phyloP scores from a whole-genome alignment of 2,797 vertebrate species.

The Lepus oiostolus region DNA sequence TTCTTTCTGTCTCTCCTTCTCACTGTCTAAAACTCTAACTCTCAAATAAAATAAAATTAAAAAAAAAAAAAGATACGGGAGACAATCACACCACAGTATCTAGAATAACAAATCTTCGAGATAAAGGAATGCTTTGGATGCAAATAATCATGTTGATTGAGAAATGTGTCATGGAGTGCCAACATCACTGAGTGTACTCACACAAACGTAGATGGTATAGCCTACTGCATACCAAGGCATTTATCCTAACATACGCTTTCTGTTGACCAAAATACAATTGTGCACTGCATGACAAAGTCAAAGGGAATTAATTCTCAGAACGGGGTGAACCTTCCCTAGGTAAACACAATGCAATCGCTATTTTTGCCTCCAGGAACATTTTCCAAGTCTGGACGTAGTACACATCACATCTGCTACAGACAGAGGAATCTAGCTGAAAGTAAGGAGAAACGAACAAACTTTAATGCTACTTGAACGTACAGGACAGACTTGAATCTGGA shows the following conservation, averaged over 20 bases:
- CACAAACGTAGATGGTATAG: too few species aligned
- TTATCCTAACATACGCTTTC: too few species aligned
- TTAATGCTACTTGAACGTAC: background rate
- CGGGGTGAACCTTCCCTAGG: background rate
- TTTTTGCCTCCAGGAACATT: background rate
- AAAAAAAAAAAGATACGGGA: too few species aligned
- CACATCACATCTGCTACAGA: background rate
- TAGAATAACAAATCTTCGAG: slow-evolving; percentile 10
- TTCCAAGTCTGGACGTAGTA: background rate
- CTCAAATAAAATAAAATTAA: too few species aligned
- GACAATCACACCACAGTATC: slow-evolving; percentile 10
- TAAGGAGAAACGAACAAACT: background rate
- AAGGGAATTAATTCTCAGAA: slow-evolving; percentile 63
- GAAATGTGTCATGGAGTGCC: background rate
- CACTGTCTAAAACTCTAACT: too few species aligned
- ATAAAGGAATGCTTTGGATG: too few species aligned
- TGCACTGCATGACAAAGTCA: background rate
- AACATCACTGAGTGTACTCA: background rate
- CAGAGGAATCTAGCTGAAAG: background rate
- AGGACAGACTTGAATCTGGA: slow-evolving; percentile 13
- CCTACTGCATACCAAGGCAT: too few species aligned
- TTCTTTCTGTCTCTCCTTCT: too few species aligned
- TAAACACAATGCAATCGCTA: background rate
- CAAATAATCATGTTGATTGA: background rate
- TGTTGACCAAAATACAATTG: too few species aligned